Base-by-base conservation (phyloP, 2,797 vertebrate species). In the Microctenopoma steveboyesi region DNA sequence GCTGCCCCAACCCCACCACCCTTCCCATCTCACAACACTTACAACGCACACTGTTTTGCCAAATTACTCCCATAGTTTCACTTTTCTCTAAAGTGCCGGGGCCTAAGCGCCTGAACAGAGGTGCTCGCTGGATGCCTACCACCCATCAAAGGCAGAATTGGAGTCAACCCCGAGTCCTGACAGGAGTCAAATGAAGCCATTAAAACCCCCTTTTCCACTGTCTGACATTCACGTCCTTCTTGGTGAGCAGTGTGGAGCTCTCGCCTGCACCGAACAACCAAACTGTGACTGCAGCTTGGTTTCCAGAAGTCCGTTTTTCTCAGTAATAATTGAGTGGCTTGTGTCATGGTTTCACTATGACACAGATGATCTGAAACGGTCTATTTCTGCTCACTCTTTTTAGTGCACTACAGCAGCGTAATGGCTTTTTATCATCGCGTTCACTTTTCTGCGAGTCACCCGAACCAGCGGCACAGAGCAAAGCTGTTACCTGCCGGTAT, bases 151-250 rank as follows among this genome's bases (percentile, higher is more conserved):
- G 81, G 74, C 66, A 59, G 81, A 82, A 37, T 78, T 88, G 85
- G 88, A 91, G 80, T 86, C 64, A 28, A 66, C 79, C 78, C 87
- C 88, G 83, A 80, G 59, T 89, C 78, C 78, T 89, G 81, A 92
- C 89, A 82, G 52, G 77, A 91, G 87, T 88, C 86, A 84, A 88
- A 92, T 88, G 72, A 91, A 92, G 88, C 83, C 88, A 82, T 92
- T 90, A 77, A 83, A 85, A 84, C 79, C 69, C 74, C 48, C 69
- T 71, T 82, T 77, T 68, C 71, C 74, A 43, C 12, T 54, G 53
- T 76, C 59, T 56, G 64, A 77, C 71, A 58, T 73, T 86, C 51
- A 58, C 59, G 40, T 57, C 67, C 79, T 72, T 71, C 58, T 84
- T 76, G 84, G 46, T 74, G 56, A 60, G 67, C 45, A 63, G 47